phyloP scores from a whole-genome alignment of 2,113 vertebrate genomes.

The Loxodonta africana region DNA sequence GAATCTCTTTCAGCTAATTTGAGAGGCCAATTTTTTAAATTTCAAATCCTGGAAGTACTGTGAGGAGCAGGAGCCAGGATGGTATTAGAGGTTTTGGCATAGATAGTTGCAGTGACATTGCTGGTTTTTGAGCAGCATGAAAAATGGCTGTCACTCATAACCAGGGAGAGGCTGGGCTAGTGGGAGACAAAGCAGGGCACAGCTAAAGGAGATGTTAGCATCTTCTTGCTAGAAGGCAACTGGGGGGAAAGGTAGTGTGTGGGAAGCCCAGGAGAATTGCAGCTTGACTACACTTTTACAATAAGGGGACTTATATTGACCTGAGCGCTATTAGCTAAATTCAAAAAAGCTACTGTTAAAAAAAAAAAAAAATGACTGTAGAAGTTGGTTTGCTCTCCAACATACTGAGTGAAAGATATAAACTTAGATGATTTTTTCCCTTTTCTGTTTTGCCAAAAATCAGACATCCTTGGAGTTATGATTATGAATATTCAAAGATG shows the following conservation, averaged over 20 bases:
- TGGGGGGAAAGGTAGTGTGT: not conserved
- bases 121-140: not conserved
- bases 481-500: not conserved
- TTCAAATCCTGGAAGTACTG: not conserved
- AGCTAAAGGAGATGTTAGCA: not conserved
- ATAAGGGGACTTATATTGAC: not conserved
- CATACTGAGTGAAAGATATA: not conserved
- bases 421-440: conserved; percentile 24
- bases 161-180: not conserved
- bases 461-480: not conserved
- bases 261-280: not conserved
- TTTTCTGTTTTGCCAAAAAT: conserved; percentile 38
- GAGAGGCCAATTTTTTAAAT: not conserved
- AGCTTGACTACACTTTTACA: not conserved
- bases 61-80: not conserved
- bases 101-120: not conserved
- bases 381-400: not conserved
- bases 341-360: not conserved
- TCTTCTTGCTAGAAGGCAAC: not conserved
- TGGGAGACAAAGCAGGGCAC: conserved; percentile 19
- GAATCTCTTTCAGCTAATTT: conserved; percentile 12
- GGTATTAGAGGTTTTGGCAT: not conserved
- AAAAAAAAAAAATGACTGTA: not conserved
- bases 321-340: not conserved
- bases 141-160: conserved; percentile 43